phyloP scores from a whole-genome alignment of 1,140 invertebrate genomes.

The Drosophila subpulchrella region DNA sequence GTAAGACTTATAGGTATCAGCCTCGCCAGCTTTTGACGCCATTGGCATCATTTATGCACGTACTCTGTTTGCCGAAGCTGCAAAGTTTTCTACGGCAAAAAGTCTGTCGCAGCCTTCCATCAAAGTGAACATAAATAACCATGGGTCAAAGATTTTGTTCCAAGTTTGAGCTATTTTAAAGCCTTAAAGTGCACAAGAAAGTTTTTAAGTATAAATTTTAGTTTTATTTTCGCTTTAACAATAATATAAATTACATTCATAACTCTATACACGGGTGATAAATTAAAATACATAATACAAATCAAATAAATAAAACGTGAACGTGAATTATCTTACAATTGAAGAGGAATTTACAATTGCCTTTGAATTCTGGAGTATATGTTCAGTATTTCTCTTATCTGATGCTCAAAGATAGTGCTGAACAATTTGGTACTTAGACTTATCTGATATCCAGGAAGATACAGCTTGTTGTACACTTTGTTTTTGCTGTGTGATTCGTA shows the following conservation, averaged over 20 bases:
- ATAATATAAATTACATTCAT: conserved; percentile 20
- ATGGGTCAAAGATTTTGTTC: conserved; percentile 7
- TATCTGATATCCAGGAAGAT: background rate
- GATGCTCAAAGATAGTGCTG: background rate
- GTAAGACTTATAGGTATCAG: conserved; percentile 36
- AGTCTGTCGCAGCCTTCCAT: conserved; percentile 16
- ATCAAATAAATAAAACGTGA: conserved; percentile 43
- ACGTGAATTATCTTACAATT: conserved; percentile 28
- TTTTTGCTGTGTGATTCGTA: background rate
- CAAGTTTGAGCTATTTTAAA: conserved; percentile 3
- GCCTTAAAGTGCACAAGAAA: background rate
- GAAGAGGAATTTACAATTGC: conserved; percentile 28
- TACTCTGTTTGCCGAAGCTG: conserved; percentile 28
- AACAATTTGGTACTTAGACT: conserved; percentile 12
- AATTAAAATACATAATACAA: conserved; percentile 40
- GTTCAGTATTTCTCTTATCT: background rate
- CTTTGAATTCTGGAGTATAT: background rate
- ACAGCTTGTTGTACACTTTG: background rate
- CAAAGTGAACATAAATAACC: conserved; percentile 2
- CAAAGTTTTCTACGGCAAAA: conserved; percentile 18
- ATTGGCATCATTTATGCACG: conserved; percentile 41
- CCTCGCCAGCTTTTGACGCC: conserved; percentile 17
- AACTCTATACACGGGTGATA: conserved; percentile 34
- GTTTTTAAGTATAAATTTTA: background rate
- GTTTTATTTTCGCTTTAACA: conserved; percentile 12